Evolutionary conservation across 2,888 invertebrate species (phyloP), one percentile per base, ranked within the genome.

Genomic region (Microplitis deprimator): DNA sequence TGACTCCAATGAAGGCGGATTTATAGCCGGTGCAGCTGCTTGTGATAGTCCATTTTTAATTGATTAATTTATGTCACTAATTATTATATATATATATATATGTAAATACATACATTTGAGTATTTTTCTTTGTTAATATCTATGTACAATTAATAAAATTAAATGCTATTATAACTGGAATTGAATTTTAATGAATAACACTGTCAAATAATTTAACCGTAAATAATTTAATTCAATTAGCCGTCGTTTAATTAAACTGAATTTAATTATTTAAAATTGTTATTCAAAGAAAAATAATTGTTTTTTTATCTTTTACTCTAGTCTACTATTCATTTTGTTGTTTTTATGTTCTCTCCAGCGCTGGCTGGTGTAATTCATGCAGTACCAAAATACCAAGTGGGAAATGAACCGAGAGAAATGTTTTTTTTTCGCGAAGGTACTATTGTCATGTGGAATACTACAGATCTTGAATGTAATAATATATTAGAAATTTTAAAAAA

Each of bases 391-490:
- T 97, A 97, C 89, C 92, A 93, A 77, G 92, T 96, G 0, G 95
- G 93, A 0, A 85, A 91, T 39, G 96, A 96, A 85, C 93, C 94
- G 0, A 91, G 97, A 7, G 97, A 98, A 90, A 95, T 98, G 81
- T 96, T 96, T 87, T 96, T 98, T 90, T 98, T 97, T 88, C 92
- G 96, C 59, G 97, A 98, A 89, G 98, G 98, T 0, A 94, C 95
- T 1, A 93, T 96, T 0, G 96, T 98, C 0, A 94, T 98, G 89
- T 97, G 97, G 97, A 97, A 97, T 89, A 93, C 96, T 84, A 92
- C 94, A 0, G 95, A 96, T 82, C 85, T 95, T 74, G 97, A 97
- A 87, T 93, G 94, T 60, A 93, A 93, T 80, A 96, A 95, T 90
- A 91, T 97, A 0, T 89, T 97, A 17, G 91, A 93, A 61, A 96